Conservation (phyloP, 2,888 invertebrate species). For the Nemapogon koenigi region DNA sequence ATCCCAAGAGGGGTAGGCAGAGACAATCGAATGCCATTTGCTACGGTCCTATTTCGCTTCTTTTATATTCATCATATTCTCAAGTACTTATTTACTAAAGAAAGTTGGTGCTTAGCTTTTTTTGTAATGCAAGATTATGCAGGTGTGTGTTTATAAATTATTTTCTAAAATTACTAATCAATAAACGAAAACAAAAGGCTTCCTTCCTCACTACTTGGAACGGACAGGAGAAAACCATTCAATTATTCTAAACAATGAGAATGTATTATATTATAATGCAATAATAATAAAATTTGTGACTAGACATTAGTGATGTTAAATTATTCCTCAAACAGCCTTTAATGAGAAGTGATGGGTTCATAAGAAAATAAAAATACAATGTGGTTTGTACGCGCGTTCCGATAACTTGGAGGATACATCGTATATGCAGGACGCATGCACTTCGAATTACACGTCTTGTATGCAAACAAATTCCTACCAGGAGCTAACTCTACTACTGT, state of each 20-base stretch:
- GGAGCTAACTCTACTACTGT: no score
- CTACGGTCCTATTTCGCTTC: no score
- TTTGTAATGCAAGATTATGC: no score
- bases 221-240: slow-evolving; percentile 31
- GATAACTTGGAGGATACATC: slow-evolving; percentile 32
- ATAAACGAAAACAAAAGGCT: slow-evolving; percentile 36
- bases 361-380: slow-evolving; percentile 59
- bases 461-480: slow-evolving; percentile 45
- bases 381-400: slow-evolving; percentile 32
- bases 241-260: slow-evolving; percentile 47
- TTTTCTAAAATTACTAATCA: background rate
- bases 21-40: no score
- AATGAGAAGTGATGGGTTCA: slow-evolving; percentile 65
- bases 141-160: no score
- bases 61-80: no score
- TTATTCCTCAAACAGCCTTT: slow-evolving; percentile 63
- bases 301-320: slow-evolving; percentile 61
- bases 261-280: slow-evolving; percentile 64
- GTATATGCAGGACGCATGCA: slow-evolving; percentile 47
- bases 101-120: no score
- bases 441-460: slow-evolving; percentile 54
- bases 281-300: slow-evolving; percentile 63
- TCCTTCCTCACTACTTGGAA: slow-evolving; percentile 56
- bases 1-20: no score
- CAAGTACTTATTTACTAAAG: no score